Percentiles rank a stretch among this genome's conserved stretches.
Evolutionary conservation across 2,888 invertebrate species (phyloP).

Genomic region (Drosophila nr. medialis): DNA sequence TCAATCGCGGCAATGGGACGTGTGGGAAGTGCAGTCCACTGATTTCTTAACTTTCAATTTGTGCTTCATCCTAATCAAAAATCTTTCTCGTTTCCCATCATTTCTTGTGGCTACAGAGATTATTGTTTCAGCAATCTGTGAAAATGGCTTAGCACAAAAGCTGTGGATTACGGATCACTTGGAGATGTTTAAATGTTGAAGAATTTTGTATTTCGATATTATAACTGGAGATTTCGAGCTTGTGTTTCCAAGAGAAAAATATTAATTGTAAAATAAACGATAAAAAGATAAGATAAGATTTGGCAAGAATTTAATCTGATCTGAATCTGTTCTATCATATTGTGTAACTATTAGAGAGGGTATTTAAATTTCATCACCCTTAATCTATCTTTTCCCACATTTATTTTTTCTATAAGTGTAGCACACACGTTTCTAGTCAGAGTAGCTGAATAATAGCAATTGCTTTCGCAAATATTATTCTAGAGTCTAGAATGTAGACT

Average conservation of each 20-base stretch:
- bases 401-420: too few species aligned
- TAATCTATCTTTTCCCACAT: background rate
- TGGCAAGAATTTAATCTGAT: background rate
- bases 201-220: background rate
- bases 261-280: background rate
- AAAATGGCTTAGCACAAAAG: background rate
- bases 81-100: slow-evolving; percentile 1
- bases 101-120: background rate
- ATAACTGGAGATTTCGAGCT: background rate
- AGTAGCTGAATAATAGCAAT: slow-evolving; percentile 1
- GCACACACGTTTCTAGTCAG: background rate
- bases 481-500: background rate
- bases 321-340: background rate
- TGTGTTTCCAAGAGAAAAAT: background rate
- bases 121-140: background rate
- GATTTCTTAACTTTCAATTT: slow-evolving; percentile 60
- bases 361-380: background rate
- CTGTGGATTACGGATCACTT: background rate
- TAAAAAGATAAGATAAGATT: background rate
- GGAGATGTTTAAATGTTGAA: background rate
- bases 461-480: background rate
- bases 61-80: slow-evolving; percentile 29
- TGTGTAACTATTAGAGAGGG: background rate
- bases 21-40: slow-evolving; percentile 59
- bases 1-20: slow-evolving; percentile 56